Evolutionary conservation across 1,140 invertebrate species (phyloP).

Genomic region (Hylaeus volcanicus): DNA sequence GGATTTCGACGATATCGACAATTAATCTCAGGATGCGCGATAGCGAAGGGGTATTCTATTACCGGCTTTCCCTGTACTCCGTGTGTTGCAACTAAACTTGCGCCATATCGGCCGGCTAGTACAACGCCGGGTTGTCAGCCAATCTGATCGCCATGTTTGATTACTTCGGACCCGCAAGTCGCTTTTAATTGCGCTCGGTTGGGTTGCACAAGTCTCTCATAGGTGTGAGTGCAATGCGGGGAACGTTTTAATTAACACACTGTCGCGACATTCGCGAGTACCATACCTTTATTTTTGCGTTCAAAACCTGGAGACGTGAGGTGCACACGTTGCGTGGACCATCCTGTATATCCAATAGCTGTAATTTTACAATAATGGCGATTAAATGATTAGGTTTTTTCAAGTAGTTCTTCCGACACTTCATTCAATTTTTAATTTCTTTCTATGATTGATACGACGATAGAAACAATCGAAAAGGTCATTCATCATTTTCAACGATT

Average conservation of each 20-base stretch:
- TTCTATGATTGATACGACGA: too few species aligned
- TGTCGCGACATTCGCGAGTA: too few species aligned
- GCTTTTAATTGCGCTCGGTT: constrained; percentile 22
- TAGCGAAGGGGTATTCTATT: constrained; percentile 6
- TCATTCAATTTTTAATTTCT: too few species aligned
- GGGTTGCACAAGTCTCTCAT: neutral
- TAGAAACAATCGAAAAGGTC: too few species aligned
- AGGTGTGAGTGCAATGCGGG: neutral
- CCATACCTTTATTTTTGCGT: too few species aligned
- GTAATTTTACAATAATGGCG: too few species aligned
- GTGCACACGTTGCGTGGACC: too few species aligned
- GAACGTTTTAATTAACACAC: neutral
- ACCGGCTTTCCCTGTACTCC: constrained; percentile 2
- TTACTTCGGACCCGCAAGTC: constrained; percentile 13
- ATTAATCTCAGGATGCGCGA: constrained; percentile 4
- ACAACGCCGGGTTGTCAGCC: constrained; percentile 10
- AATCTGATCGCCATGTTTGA: constrained; percentile 31
- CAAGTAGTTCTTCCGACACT: too few species aligned
- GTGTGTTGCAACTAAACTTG: constrained; percentile 17
- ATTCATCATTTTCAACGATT: too few species aligned
- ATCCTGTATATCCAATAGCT: too few species aligned
- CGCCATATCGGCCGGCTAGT: constrained; percentile 18
- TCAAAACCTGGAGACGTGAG: too few species aligned
- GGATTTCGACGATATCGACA: neutral
- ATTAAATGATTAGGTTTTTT: too few species aligned